phyloP scores from a whole-genome alignment of 1,140 invertebrate species.

The Andrena cerasifolii region DNA sequence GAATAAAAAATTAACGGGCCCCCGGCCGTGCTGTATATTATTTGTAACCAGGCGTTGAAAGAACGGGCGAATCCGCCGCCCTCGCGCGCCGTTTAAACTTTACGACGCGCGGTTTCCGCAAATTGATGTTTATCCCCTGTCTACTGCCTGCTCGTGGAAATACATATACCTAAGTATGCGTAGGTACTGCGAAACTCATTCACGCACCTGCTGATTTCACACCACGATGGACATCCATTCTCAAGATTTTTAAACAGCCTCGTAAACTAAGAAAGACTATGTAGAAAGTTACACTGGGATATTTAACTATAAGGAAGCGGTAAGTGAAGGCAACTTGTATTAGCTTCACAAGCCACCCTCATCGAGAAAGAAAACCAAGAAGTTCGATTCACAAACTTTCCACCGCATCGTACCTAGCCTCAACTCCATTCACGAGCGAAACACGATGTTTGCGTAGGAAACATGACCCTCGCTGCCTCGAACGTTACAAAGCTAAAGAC shows the following conservation, averaged over 20 bases:
- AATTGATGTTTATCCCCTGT: slow-evolving; percentile 21
- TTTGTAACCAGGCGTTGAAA: background rate
- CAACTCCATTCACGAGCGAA: background rate
- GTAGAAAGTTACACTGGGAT: too few species aligned
- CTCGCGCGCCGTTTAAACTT: slow-evolving; percentile 25
- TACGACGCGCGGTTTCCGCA: slow-evolving; percentile 28
- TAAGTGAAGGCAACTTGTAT: too few species aligned
- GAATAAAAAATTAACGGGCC: slow-evolving; percentile 5
- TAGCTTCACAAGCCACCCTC: too few species aligned
- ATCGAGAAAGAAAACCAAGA: too few species aligned
- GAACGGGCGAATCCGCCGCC: background rate
- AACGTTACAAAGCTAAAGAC: slow-evolving; percentile 42
- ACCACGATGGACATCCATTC: too few species aligned
- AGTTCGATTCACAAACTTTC: too few species aligned
- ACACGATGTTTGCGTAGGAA: background rate
- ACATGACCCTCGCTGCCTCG: slow-evolving; percentile 17
- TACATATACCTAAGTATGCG: too few species aligned
- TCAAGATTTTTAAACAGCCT: too few species aligned
- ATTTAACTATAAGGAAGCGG: too few species aligned
- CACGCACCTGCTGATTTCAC: too few species aligned
- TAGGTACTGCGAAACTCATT: background rate
- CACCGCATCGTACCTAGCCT: background rate
- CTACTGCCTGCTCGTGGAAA: background rate
- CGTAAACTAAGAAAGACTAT: too few species aligned
- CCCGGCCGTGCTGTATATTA: background rate